Percentiles rank a stretch among this genome's conserved stretches.
phyloP scores from a whole-genome alignment of 1,140 invertebrate genomes.

The Drosophila ohnishii region DNA sequence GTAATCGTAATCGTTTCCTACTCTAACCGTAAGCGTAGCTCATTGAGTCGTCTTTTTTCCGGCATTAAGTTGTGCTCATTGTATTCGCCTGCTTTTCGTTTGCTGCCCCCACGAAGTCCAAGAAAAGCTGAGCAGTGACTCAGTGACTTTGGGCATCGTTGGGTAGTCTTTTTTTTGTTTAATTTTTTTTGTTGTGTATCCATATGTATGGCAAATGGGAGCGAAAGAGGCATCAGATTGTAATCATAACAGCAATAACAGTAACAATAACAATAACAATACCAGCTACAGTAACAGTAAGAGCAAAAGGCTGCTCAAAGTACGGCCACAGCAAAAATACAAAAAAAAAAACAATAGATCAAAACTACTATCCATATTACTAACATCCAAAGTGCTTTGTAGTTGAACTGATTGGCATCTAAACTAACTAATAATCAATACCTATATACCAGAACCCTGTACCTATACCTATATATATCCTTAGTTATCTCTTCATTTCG shows the following conservation, averaged over 20 bases:
- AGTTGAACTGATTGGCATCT: constrained; percentile 73
- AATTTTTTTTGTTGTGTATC: constrained; percentile 53
- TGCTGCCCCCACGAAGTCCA: constrained; percentile 17
- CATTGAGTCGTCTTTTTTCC: constrained; percentile 36
- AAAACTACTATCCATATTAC: constrained; percentile 42
- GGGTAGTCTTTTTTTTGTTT: constrained; percentile 29
- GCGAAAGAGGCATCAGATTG: constrained; percentile 83
- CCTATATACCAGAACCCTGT: constrained; percentile 5
- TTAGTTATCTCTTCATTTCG: constrained; percentile 31
- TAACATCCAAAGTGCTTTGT: constrained; percentile 61
- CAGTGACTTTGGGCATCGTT: not conserved
- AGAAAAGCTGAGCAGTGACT: not conserved
- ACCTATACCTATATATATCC: constrained; percentile 6
- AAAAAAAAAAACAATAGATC: constrained; percentile 41
- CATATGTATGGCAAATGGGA: constrained; percentile 82
- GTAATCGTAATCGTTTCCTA: constrained; percentile 32
- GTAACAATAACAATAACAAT: constrained; percentile 40
- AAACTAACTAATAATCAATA: constrained; percentile 42
- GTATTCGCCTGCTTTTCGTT: constrained; percentile 55
- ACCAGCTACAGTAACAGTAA: constrained; percentile 40
- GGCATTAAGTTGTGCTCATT: constrained; percentile 42
- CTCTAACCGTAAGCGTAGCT: constrained; percentile 37
- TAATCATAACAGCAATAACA: constrained; percentile 67
- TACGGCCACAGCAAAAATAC: constrained; percentile 13
- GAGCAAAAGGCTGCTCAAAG: constrained; percentile 36